Evolutionary conservation across 2,888 invertebrate species (phyloP).

Genomic region (Drosophila ustulata): DNA sequence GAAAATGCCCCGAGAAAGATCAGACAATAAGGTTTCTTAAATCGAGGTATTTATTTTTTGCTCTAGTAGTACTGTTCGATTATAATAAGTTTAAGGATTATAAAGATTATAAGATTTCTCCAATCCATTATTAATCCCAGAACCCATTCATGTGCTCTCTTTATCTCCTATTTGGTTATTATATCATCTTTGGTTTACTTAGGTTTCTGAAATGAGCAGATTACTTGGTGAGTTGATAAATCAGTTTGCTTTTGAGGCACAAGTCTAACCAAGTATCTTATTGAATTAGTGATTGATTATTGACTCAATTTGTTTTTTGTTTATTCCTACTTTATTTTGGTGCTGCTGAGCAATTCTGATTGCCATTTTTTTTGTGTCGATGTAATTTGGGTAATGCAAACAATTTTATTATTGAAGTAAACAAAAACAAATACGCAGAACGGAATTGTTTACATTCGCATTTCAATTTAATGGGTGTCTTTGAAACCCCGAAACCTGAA

Average conservation of each 20-base stretch:
- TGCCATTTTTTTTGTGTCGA: conserved; percentile 8
- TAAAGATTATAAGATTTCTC: too few relatives aligned
- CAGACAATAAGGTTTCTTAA: too few relatives aligned
- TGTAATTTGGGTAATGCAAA: conserved; percentile 21
- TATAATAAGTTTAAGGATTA: too few relatives aligned
- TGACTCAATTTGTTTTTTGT: conserved; percentile 9
- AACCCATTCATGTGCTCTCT: too few relatives aligned
- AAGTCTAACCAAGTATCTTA: conserved; percentile 15
- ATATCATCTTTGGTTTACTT: too few relatives aligned
- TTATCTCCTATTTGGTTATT: too few relatives aligned
- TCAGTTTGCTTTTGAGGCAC: conserved; percentile 8
- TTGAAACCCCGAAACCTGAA: not conserved
- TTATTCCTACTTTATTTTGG: conserved; percentile 7
- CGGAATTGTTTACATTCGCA: conserved; percentile 55
- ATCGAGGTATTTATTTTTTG: too few relatives aligned
- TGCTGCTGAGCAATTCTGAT: conserved; percentile 3
- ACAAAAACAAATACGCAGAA: conserved; percentile 20
- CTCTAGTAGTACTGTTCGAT: too few relatives aligned
- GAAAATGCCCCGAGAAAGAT: not conserved
- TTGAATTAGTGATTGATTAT: conserved; percentile 50
- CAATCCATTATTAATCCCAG: too few relatives aligned
- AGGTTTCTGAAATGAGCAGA: not conserved
- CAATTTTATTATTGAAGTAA: conserved; percentile 32
- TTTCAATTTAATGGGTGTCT: conserved; percentile 8
- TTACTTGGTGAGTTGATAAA: conserved; percentile 15